Evolutionary conservation across 2,888 invertebrate genomes (phyloP).

Genomic region (Ypsolopha sequella): DNA sequence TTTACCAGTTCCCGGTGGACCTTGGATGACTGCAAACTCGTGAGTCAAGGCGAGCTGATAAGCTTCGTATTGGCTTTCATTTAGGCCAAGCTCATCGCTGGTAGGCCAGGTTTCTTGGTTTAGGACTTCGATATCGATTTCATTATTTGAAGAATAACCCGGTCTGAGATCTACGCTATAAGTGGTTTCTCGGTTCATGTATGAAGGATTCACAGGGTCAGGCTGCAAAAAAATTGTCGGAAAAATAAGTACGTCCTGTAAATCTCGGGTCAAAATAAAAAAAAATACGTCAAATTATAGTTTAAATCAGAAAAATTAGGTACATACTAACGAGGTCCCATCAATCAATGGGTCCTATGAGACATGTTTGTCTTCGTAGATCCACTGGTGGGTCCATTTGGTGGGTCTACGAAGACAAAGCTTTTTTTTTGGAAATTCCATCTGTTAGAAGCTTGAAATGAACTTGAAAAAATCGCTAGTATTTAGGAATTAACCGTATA

Average conservation of each 20-base stretch:
- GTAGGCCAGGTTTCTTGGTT: constrained; percentile 56
- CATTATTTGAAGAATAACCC: constrained; percentile 28
- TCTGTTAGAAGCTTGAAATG: too few species aligned
- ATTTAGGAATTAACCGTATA: too few species aligned
- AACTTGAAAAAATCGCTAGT: too few species aligned
- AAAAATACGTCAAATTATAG: too few species aligned
- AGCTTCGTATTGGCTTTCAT: constrained; percentile 76
- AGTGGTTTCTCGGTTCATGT: constrained; percentile 39
- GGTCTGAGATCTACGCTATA: constrained; percentile 26
- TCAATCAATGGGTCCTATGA: too few species aligned
- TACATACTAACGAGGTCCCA: too few species aligned
- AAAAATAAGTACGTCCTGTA: not conserved
- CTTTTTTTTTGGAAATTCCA: too few species aligned
- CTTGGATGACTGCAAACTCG: constrained; percentile 85
- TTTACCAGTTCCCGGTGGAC: constrained; percentile 92
- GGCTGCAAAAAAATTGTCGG: constrained; percentile 21
- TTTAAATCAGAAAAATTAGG: too few species aligned
- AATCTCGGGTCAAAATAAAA: too few species aligned
- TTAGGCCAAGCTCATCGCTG: constrained; percentile 57
- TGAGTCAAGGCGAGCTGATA: constrained; percentile 75
- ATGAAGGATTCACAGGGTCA: constrained; percentile 38
- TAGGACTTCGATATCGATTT: constrained; percentile 43
- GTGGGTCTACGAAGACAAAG: too few species aligned
- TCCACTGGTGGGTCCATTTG: too few species aligned
- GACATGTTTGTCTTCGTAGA: too few species aligned